Percentiles rank a stretch among this genome's conserved stretches.
Conservation (phyloP, 2,888 invertebrate genomes). For the Neuroscelio doddi region DNA sequence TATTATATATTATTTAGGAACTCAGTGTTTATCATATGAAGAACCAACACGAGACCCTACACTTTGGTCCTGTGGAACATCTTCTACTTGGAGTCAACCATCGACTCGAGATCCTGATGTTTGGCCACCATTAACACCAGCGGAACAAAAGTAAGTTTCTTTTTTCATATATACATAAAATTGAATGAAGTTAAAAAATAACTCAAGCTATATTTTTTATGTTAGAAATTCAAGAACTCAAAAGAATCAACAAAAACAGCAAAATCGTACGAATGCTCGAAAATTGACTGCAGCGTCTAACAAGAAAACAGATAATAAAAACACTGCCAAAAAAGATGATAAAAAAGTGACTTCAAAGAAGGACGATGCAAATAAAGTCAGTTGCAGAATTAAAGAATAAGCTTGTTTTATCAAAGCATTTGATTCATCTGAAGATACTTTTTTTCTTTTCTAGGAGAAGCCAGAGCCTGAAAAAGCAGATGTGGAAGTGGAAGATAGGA, state of each 20-base stretch:
- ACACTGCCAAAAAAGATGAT: constrained; percentile 72
- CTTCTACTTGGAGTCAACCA: constrained; percentile 74
- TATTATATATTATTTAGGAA: constrained; percentile 49
- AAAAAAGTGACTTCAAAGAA: constrained; percentile 71
- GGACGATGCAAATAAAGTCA: constrained; percentile 65
- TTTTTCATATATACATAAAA: no score
- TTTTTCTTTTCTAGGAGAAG: constrained; percentile 72
- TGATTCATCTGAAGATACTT: no score
- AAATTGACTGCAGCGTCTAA: constrained; percentile 65
- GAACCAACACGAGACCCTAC: constrained; percentile 84
- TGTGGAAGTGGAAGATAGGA: constrained; percentile 81
- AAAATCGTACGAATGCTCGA: constrained; percentile 61
- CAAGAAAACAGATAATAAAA: constrained; percentile 70
- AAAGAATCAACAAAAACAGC: constrained; percentile 63
- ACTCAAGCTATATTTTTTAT: constrained; percentile 30
- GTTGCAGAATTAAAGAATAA: no score
- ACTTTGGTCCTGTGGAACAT: constrained; percentile 80
- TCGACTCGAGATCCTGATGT: constrained; percentile 83
- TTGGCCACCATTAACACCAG: constrained; percentile 90
- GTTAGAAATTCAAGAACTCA: constrained; percentile 66
- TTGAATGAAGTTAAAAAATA: no score
- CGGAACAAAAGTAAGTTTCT: constrained; percentile 79
- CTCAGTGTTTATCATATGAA: constrained; percentile 73
- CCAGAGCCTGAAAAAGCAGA: constrained; percentile 81
- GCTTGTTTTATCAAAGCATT: no score